Conservation (phyloP, 2,888 invertebrate species). For the Leistus spinibarbis region DNA sequence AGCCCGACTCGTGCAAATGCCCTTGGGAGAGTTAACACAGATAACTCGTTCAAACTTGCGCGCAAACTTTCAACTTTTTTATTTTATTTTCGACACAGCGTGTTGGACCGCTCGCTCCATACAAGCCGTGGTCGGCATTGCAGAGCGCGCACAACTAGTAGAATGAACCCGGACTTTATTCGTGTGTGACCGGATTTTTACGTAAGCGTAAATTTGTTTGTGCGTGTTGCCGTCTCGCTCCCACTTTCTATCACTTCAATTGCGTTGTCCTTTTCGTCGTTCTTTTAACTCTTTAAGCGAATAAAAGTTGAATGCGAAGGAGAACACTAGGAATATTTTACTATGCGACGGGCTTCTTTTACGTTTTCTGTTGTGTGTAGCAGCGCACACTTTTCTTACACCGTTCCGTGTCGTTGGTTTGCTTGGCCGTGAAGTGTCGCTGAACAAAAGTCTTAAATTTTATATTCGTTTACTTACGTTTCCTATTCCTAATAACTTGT, state of each 20-base stretch:
- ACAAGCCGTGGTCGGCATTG: background rate
- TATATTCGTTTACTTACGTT: too few species aligned
- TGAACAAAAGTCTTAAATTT: too few species aligned
- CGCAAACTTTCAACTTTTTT: conserved; percentile 29
- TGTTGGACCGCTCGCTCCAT: too few species aligned
- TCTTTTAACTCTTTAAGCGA: conserved; percentile 4
- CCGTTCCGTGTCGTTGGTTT: too few species aligned
- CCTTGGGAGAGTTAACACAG: conserved; percentile 27
- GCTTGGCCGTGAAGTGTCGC: too few species aligned
- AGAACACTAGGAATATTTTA: background rate
- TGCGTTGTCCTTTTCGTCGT: background rate
- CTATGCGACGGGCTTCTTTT: too few species aligned
- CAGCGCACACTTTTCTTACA: too few species aligned
- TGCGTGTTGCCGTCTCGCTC: background rate
- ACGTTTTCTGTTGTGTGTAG: too few species aligned
- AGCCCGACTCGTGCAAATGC: conserved; percentile 3
- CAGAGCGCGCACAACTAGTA: background rate
- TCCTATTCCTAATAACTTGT: too few species aligned
- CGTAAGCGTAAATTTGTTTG: conserved; percentile 3
- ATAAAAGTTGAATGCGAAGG: conserved; percentile 1
- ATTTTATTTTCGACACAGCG: conserved; percentile 26
- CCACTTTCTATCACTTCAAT: background rate
- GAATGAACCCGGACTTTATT: background rate
- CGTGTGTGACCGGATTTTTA: conserved; percentile 2
- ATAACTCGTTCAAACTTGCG: conserved; percentile 34